Base-by-base conservation (phyloP, 2,113 vertebrate species). In the Corythoichthys intestinalis region DNA sequence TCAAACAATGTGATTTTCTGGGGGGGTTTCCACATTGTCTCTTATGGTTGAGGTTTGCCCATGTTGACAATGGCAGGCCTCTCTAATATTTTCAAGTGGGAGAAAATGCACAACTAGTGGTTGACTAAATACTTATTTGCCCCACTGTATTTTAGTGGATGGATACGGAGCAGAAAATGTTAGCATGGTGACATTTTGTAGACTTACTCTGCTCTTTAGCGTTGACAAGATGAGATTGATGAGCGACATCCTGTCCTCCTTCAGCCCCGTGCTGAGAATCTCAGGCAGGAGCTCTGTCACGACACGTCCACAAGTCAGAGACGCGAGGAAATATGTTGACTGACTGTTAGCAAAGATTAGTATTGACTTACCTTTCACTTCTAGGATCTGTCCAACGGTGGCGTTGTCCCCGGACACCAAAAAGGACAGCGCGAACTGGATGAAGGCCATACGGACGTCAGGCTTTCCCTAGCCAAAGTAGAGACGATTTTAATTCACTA, bases 341-440 rank as follows among this genome's bases (percentile, higher is more conserved):
- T n/a, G n/a, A n/a, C n/a, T n/a, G n/a, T 17, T 11, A 17, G 20
- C 11, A 10, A 56, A 28, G 2, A 56, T 12, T 4, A 53, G 28
- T 39, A 5, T 14, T 17, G 13, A 37, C 4, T 64, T 92, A 99
- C 96, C 97, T 95, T 96, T 98, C 58, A 93, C 74, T 49, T 97
- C 96, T 80, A 99, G 88, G 73, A 98, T 83, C 13, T 96, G 94
- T 66, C 79, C 86, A 15, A 98, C 78, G 11, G 93, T 86, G 37
- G 86, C 77, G 69, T 87, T 91, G 66, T 98, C 95, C 13, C 96
- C 96, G 13, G 94, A 91, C 46, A 99, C 93, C 69, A 99, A 76
- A 70, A 99, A 98, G 47, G 96, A 95, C 38, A 98, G 81, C 4
- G 93, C 93, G 77, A 97, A 98, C 85, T 94, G 95, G 80, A 95